Percentiles rank a stretch among this genome's conserved stretches.
Evolutionary conservation across 2,888 invertebrate genomes (phyloP).

Genomic region (Cataglyphis rosenhaueri): DNA sequence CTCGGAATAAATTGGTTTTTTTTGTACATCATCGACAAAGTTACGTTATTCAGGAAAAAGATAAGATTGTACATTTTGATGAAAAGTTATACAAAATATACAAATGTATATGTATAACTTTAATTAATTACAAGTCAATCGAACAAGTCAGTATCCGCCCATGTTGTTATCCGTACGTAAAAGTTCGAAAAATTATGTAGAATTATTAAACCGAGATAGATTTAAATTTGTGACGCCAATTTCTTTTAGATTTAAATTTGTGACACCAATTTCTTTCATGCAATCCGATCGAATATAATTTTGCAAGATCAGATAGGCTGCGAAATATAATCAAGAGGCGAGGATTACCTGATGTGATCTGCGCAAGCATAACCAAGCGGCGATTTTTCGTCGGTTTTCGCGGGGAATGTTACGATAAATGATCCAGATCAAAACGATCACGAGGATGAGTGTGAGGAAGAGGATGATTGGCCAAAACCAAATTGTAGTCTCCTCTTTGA

Average conservation of each 20-base stretch:
- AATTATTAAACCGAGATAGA: not conserved
- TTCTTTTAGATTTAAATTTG: not conserved
- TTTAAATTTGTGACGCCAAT: not conserved
- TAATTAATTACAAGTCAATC: not conserved
- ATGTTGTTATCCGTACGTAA: not conserved
- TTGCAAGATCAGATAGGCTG: not conserved
- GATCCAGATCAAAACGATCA: conserved; percentile 35
- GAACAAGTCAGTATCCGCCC: conserved; percentile 6
- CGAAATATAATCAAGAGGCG: conserved; percentile 4
- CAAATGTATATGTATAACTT: not conserved
- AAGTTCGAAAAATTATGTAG: not conserved
- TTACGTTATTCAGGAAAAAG: not conserved
- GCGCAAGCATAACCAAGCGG: conserved; percentile 41
- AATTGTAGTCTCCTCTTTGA: conserved; percentile 31
- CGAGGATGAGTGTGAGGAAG: conserved; percentile 57
- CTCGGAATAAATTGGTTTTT: not conserved
- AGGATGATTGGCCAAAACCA: conserved; percentile 53
- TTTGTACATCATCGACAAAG: not conserved
- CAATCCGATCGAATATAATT: not conserved
- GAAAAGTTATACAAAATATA: not conserved
- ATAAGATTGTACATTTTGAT: not conserved
- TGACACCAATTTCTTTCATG: not conserved
- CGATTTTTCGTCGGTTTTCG: conserved; percentile 58
- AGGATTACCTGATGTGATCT: conserved; percentile 61
- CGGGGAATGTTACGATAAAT: conserved; percentile 57